Conservation (phyloP, 2,113 vertebrate species). For the Engystomops pustulosus region DNA sequence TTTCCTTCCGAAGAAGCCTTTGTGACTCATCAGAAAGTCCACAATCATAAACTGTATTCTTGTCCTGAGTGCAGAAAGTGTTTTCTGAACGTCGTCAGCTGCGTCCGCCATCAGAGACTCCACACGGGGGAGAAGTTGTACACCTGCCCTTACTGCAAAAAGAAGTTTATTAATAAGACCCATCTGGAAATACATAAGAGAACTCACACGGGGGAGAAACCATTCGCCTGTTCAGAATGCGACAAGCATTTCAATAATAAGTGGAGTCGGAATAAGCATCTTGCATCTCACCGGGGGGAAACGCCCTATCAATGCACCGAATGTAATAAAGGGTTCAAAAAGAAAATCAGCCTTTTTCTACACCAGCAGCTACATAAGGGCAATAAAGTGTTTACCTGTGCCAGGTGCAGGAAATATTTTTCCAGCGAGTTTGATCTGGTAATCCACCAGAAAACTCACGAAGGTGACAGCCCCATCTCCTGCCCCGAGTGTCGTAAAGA, state of each 20-base stretch:
- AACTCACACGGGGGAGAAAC: slow-evolving; percentile 63
- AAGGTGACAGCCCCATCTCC: slow-evolving; percentile 64
- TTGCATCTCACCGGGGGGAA: slow-evolving; percentile 67
- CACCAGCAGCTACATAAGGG: slow-evolving; percentile 61
- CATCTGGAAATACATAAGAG: slow-evolving; percentile 67
- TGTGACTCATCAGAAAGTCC: background rate
- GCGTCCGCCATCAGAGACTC: slow-evolving; percentile 55
- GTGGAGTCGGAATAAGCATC: background rate
- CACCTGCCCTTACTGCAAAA: slow-evolving; percentile 72
- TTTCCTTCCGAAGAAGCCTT: background rate
- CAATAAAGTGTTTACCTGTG: slow-evolving; percentile 66
- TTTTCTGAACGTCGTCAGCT: background rate
- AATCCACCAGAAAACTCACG: slow-evolving; percentile 4
- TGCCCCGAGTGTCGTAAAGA: slow-evolving; percentile 65
- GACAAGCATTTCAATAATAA: slow-evolving; percentile 66
- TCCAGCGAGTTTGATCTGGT: slow-evolving; percentile 63
- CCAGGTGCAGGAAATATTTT: slow-evolving; percentile 63
- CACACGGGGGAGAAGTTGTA: slow-evolving; percentile 68
- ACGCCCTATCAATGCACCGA: slow-evolving; percentile 64
- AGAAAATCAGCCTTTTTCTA: slow-evolving; percentile 62
- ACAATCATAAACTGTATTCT: background rate
- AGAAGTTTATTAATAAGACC: slow-evolving; percentile 70
- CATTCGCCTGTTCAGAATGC: slow-evolving; percentile 58
- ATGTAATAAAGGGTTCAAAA: slow-evolving; percentile 68
- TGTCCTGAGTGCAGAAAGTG: slow-evolving; percentile 29